Base-by-base conservation (phyloP, 2,888 invertebrate genomes). In the Athalia rosae region DNA sequence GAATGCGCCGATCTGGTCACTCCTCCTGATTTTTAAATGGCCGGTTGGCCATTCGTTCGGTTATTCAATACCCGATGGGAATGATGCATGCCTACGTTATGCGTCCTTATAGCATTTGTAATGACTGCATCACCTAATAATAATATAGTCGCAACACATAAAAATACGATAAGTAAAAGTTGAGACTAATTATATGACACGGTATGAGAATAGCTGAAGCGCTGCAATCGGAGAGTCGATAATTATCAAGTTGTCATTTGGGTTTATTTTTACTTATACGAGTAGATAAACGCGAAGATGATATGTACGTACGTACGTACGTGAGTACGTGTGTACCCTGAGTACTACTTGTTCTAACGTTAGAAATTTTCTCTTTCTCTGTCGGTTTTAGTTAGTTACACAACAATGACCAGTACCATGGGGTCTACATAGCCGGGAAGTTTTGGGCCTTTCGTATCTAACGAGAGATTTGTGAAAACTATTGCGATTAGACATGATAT, bases 41-140 rank as follows among this genome's bases (percentile, higher is more conserved):
- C 13, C 8, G 3, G 8, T 8, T 58, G 41, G 45, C 15, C 3
- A 8, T 71, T 71, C 45, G 7, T 61, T 74, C 74, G 74, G 47
- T 74, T 61, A 74, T 74, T 15, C 48, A 47, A 71, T 45, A 71
- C 58, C 13, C 41, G 11, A 48, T 15, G 58, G 5, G 64, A 58
- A 66, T 87, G 87, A 88, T 87, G 84, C 88, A 88, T 87, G 86
- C 84, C 81, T 84, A 80, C 83, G 86, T 83, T 87, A 86, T 87
- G 85, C 83, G 81, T 61, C 28, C 41, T 9, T n/a, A 64, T 13
- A 59, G n/a, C 82, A 85, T 85, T 87, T 86, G 85, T 85, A 83
- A 83, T 88, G 87, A 88, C 86, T 61, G 61, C 13, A 61, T 15
- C 15, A 13, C 58, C 45, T 8, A 56, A 41, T 6, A 59, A 41